phyloP scores from a whole-genome alignment of 1,140 invertebrate genomes.

The Sarcophaga peregrina region DNA sequence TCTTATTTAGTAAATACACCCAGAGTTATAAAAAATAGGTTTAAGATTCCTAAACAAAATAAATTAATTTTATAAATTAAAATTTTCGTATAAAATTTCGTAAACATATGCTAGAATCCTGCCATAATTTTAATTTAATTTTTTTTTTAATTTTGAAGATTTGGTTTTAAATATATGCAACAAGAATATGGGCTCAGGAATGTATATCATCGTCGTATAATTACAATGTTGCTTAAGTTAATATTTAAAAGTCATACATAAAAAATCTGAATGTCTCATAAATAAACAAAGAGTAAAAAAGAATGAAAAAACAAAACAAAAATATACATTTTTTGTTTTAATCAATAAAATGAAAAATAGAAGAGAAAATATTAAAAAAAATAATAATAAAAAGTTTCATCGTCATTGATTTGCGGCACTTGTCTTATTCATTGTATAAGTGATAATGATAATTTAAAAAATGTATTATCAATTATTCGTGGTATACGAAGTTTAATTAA shows the following conservation, averaged over 20 bases:
- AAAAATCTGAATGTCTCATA: constrained; percentile 4
- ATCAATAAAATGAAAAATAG: not conserved
- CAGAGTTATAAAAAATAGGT: not conserved
- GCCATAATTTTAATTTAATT: too few relatives aligned
- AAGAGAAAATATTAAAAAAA: not conserved
- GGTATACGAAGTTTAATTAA: not conserved
- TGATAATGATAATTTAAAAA: not conserved
- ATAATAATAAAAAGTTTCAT: not conserved
- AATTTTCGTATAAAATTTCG: too few relatives aligned
- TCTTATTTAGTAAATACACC: not conserved
- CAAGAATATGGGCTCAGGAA: too few relatives aligned
- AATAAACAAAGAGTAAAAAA: not conserved
- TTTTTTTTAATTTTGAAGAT: too few relatives aligned
- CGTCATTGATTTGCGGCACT: not conserved
- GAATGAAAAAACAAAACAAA: not conserved
- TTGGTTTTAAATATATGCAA: too few relatives aligned
- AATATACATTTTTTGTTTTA: not conserved
- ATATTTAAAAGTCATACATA: not conserved
- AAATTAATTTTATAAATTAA: too few relatives aligned
- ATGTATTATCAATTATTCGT: not conserved
- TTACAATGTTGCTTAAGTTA: too few relatives aligned
- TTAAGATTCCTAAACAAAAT: too few relatives aligned
- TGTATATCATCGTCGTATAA: too few relatives aligned
- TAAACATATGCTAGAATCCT: too few relatives aligned
- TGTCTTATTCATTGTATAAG: not conserved